These are phyloP conservation scores for Drosophila lacicola DNA, from an alignment of 2,888 invertebrate species.

Conservation along the genomic window DNA sequence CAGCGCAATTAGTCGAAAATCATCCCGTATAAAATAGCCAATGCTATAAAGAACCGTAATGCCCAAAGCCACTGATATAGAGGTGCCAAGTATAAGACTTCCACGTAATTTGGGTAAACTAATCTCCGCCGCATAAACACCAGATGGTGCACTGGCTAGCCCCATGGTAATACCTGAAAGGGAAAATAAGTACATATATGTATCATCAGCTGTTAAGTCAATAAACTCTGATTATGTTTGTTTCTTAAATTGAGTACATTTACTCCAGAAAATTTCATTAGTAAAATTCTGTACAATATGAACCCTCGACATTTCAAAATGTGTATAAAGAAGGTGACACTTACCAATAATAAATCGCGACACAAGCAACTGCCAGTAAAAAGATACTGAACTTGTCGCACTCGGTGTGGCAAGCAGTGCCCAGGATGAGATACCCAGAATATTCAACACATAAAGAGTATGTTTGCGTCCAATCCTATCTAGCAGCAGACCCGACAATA, in stretches of 20 bases:
- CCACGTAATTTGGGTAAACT: conserved; percentile 88
- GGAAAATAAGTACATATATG: not conserved
- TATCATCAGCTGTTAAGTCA: not conserved
- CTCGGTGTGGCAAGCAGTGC: conserved; percentile 79
- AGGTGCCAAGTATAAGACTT: conserved; percentile 88
- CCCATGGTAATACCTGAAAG: conserved; percentile 82
- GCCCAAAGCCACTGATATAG: conserved; percentile 88
- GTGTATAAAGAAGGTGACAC: conserved; percentile 8
- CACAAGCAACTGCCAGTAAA: conserved; percentile 81
- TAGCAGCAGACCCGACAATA: conserved; percentile 80
- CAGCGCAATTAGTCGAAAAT: conserved; percentile 82
- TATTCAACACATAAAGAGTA: conserved; percentile 81
- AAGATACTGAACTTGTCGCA: conserved; percentile 56
- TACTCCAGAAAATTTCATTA: not conserved
- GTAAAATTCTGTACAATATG: not conserved
- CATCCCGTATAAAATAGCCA: conserved; percentile 86
- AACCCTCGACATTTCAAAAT: not conserved
- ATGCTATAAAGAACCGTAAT: conserved; percentile 88
- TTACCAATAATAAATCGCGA: conserved; percentile 83
- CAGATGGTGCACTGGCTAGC: conserved; percentile 82
- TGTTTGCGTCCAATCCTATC: conserved; percentile 84
- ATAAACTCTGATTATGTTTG: no score
- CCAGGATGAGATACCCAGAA: conserved; percentile 82
- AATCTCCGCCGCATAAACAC: conserved; percentile 85
- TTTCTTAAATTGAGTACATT: not conserved